Evolutionary conservation across 1,140 invertebrate genomes (phyloP).

Genomic region (Carcinoscorpius rotundicauda): DNA sequence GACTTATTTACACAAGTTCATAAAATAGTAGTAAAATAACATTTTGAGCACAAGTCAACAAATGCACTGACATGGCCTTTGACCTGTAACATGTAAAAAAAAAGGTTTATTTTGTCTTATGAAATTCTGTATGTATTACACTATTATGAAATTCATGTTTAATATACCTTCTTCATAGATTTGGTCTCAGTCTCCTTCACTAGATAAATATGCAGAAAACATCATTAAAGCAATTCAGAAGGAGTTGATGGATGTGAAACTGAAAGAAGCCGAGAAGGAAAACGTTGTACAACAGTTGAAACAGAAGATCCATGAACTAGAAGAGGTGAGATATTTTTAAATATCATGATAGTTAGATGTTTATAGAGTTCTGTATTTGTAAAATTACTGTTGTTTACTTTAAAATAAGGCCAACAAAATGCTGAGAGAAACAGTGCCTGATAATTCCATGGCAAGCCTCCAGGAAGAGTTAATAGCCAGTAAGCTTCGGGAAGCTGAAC

Average conservation of each 20-base stretch:
- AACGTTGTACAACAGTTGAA: slow-evolving; percentile 83
- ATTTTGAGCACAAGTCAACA: no score
- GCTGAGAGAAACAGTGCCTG: slow-evolving; percentile 63
- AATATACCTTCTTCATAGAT: background rate
- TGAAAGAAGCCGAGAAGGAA: slow-evolving; percentile 87
- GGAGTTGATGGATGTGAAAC: slow-evolving; percentile 88
- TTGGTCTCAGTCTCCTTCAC: background rate
- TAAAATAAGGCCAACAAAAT: slow-evolving; percentile 61
- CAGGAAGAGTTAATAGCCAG: slow-evolving; percentile 95
- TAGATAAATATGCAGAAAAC: background rate
- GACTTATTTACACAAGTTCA: no score
- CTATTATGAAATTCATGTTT: no score
- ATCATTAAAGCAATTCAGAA: slow-evolving; percentile 56
- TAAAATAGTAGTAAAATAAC: no score
- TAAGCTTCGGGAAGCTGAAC: slow-evolving; percentile 90
- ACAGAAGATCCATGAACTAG: slow-evolving; percentile 70
- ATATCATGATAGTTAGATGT: no score
- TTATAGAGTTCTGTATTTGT: no score
- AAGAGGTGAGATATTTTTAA: slow-evolving; percentile 24
- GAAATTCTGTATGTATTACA: no score
- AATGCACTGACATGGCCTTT: no score
- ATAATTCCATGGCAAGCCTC: slow-evolving; percentile 83
- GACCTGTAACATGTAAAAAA: no score
- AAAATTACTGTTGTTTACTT: no score
- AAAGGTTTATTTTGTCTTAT: no score